phyloP scores from a whole-genome alignment of 2,888 invertebrate genomes.

The Erebia ligea region DNA sequence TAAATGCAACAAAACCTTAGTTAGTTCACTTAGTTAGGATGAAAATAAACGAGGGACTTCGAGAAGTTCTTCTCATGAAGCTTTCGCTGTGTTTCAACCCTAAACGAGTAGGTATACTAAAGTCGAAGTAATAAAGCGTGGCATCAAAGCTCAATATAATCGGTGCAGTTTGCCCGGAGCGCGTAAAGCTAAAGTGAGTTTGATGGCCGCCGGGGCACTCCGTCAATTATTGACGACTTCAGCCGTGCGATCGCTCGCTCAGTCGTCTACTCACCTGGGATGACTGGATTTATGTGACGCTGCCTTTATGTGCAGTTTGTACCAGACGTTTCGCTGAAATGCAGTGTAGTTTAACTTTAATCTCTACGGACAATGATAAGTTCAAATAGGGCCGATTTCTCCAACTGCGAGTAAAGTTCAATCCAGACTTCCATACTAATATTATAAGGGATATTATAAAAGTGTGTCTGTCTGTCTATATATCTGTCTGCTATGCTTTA shows the following conservation, averaged over 20 bases:
- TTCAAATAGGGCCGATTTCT: no score
- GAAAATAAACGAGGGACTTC: no score
- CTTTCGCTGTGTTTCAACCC: no score
- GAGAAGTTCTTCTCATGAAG: no score
- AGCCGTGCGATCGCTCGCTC: slow-evolving; percentile 35
- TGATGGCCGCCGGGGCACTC: slow-evolving; percentile 19
- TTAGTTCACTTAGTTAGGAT: no score
- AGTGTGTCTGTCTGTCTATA: no score
- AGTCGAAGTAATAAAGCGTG: not conserved
- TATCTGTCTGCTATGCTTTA: no score
- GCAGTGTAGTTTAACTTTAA: not conserved
- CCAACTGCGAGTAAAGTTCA: no score
- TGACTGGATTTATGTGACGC: slow-evolving; percentile 39
- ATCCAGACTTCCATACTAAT: no score
- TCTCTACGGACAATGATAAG: no score
- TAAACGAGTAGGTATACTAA: not conserved
- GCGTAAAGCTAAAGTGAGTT: slow-evolving; percentile 17
- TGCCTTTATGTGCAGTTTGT: slow-evolving; percentile 16
- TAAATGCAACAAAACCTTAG: no score
- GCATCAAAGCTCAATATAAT: not conserved
- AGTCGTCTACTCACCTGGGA: slow-evolving; percentile 31
- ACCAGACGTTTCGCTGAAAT: not conserved
- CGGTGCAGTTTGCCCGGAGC: not conserved
- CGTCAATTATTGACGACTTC: slow-evolving; percentile 33
- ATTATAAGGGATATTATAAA: no score